Evolutionary conservation across 2,113 vertebrate genomes (phyloP), one percentile per base, ranked within the genome.

Genomic region (Sylvilagus bachmani): DNA sequence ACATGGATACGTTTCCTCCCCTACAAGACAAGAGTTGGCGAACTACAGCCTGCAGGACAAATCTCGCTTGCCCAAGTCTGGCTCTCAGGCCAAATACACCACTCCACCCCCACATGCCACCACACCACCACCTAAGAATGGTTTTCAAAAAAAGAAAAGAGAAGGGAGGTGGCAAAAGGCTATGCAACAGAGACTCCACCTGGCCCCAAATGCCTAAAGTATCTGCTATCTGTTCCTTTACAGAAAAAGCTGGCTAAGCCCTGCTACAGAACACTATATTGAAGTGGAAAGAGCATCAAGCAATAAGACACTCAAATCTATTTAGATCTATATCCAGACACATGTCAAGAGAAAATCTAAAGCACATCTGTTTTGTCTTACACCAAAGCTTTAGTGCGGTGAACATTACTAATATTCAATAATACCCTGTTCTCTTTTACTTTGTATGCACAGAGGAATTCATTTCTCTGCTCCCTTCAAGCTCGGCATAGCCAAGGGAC

Each of bases 221-320:
- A 51, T 58, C 84, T 74, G 79, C 58, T 33, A 1, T 53, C 49
- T 31, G 53, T 78, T n/a, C 61, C 82, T 90, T 61, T 67, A 67
- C 10, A 61, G 53, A 70, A 95, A 78, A 90, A 24, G 66, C 70
- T n/a, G 84, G 62, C 80, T 21, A 62, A 16, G 22, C 14, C 69
- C 24, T 82, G n/a, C 58, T 74, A 78, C 25, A 81, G 12, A 96
- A 92, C 67, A 80, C 19, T 69, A 44, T 66, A 80, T 1, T 44
- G n/a, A 91, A 5, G 21, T 55, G 25, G 64, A 83, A 86, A 83
- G 69, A 91, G 53, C 5, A 21, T 80, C 55, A 82, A 62, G 36
- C 83, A 92, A 78, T 81, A 92, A 84, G 91, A 89, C 8, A 58
- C 36, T 64, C 25, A 69, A 90, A 88, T 93, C 82, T 74, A 62